Evolutionary conservation across 2,797 vertebrate species (phyloP), one percentile per base, ranked within the genome.

Genomic region (Gila robusta): DNA sequence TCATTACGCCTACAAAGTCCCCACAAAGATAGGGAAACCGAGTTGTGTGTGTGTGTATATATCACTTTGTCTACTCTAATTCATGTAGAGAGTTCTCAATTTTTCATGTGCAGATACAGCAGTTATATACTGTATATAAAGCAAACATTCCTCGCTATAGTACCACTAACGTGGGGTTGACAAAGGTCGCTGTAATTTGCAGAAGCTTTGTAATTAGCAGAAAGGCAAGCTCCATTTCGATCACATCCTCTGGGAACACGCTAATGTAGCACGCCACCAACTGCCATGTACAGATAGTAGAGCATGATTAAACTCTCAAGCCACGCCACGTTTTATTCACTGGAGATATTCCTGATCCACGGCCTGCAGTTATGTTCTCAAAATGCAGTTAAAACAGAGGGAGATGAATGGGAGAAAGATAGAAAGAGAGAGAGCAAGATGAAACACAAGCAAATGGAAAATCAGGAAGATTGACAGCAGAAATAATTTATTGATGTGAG

Each of bases 141-240:
- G 92, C 92, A 95, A 94, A 94, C 92, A 81, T 72, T 44, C 71
- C 26, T 81, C 17, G 28, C 66, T 74, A 32, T 32, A 64, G 37
- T 26, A 73, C 62, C 37, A 1, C 21, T 64, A 86, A 52, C 69
- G 32, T n/a, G 26, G 91, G 93, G 94, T 93, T 94, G 92, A 92
- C 90, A 90, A 92, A 87, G 94, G 93, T 91, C 91, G 88, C 21
- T 89, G 89, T 94, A 91, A 94, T 95, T 94, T 94, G 91, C 91
- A 90, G 90, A 93, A 90, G 83, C 92, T 62, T 90, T 92, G 93
- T 95, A 95, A 95, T 95, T 95, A 96, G 93, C 88, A 93, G 92
- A 92, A 94, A 94, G 82, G 86, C 88, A 92, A 93, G 93, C 93
- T 95, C 90, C 90, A 93, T 93, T 92, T 92, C 89, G 52, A 81